These are phyloP conservation scores for Musca domestica DNA, from an alignment of 1,140 invertebrate genomes.

Conservation along the genomic window DNA sequence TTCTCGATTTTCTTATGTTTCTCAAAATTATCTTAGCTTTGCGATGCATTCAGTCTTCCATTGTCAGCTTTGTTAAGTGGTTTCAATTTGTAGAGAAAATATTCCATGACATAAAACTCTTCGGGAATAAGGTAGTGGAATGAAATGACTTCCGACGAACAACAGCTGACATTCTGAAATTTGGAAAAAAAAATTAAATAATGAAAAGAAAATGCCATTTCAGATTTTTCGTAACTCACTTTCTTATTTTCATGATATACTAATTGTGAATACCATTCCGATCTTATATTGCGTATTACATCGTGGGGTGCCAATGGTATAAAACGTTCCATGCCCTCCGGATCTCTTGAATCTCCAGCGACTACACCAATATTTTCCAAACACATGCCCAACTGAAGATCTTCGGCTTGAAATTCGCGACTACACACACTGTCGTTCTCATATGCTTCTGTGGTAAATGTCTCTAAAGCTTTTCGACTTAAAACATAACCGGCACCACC, in stretches of 20 bases:
- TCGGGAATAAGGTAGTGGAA: conserved; percentile 85
- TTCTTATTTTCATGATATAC: conserved; percentile 65
- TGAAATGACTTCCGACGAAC: conserved; percentile 81
- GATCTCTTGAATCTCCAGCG: conserved; percentile 84
- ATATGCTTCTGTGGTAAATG: conserved; percentile 71
- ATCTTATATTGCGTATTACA: conserved; percentile 69
- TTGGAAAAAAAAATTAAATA: too few species aligned
- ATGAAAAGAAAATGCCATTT: too few species aligned
- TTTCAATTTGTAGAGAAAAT: conserved; percentile 74
- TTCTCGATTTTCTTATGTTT: too few species aligned
- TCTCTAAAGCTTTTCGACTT: conserved; percentile 72
- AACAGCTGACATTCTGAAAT: conserved; percentile 73
- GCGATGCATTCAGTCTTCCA: too few species aligned
- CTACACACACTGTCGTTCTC: conserved; percentile 69
- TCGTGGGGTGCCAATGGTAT: conserved; percentile 70
- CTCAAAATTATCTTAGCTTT: too few species aligned
- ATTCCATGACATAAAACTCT: conserved; percentile 85
- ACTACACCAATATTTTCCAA: conserved; percentile 80
- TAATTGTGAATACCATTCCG: conserved; percentile 35
- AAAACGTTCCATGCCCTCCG: conserved; percentile 77
- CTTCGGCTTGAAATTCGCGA: conserved; percentile 70
- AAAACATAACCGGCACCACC: conserved; percentile 93
- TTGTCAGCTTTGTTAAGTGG: too few species aligned
- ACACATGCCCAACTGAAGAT: conserved; percentile 89
- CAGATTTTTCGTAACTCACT: conserved; percentile 53